Evolutionary conservation across 2,797 vertebrate species (phyloP).

Genomic region (Sebastes cheni): DNA sequence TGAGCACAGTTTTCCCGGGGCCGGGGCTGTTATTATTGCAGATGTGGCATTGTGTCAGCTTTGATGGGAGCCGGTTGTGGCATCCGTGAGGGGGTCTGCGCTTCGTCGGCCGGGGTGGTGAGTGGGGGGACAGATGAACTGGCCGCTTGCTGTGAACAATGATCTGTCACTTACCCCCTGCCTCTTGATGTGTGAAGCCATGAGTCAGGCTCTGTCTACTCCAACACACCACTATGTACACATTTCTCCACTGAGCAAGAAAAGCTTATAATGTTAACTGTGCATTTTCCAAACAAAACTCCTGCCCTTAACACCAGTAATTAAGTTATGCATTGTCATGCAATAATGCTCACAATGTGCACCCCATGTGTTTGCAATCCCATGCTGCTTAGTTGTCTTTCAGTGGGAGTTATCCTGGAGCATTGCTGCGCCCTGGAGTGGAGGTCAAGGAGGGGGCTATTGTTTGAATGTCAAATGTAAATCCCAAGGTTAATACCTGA

Average conservation of each 20-base stretch:
- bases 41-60: constrained; percentile 71
- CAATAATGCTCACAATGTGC: constrained; percentile 25
- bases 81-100: constrained; percentile 73
- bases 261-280: background rate
- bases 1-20: constrained; percentile 27
- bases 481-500: constrained; percentile 78
- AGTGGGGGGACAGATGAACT: constrained; percentile 60
- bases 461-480: constrained; percentile 75
- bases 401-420: constrained; percentile 34
- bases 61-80: constrained; percentile 75
- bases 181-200: constrained; percentile 54
- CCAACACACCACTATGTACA: background rate
- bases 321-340: constrained; percentile 49
- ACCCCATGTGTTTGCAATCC: constrained; percentile 49
- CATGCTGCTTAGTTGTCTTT: constrained; percentile 57
- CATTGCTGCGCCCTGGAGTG: constrained; percentile 56
- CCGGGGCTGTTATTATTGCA: constrained; percentile 60
- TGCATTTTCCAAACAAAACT: constrained; percentile 9
- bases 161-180: constrained; percentile 69
- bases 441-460: constrained; percentile 66
- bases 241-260: background rate
- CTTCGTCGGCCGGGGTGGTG: constrained; percentile 41
- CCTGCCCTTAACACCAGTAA: background rate
- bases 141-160: constrained; percentile 69
- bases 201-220: constrained; percentile 36